These are phyloP conservation scores for Pristionchus exspectatus DNA, from an alignment of 2,888 invertebrate genomes.

Conservation along the genomic window DNA sequence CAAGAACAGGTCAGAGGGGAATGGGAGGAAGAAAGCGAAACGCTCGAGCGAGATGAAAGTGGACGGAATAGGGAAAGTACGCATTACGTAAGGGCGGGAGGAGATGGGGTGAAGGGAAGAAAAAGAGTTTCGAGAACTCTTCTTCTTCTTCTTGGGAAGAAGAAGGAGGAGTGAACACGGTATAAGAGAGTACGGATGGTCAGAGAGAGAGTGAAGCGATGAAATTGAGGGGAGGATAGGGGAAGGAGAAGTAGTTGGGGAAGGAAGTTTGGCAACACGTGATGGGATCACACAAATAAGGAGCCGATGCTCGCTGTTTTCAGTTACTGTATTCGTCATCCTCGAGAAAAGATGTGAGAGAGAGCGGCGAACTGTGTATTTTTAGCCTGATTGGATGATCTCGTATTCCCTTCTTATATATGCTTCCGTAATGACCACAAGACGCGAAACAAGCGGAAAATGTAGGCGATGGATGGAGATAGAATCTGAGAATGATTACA, in stretches of 20 bases:
- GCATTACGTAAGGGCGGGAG: constrained; percentile 31
- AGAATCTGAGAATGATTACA: not conserved
- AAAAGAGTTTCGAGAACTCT: constrained; percentile 12
- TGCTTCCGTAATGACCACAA: not conserved
- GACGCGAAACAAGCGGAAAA: not conserved
- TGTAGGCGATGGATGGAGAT: not conserved
- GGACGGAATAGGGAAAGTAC: constrained; percentile 40
- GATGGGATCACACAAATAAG: constrained; percentile 49
- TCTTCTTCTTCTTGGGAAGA: too few species aligned
- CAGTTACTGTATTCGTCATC: constrained; percentile 32
- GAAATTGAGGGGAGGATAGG: not conserved
- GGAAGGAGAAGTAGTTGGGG: not conserved
- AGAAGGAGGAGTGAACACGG: constrained; percentile 10
- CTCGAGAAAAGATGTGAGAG: not conserved
- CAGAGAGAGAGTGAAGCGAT: constrained; percentile 18
- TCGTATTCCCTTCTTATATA: not conserved
- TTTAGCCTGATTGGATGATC: not conserved
- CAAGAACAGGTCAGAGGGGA: constrained; percentile 42
- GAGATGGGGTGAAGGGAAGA: not conserved
- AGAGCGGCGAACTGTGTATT: not conserved
- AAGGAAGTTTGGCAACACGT: constrained; percentile 27
- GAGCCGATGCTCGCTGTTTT: constrained; percentile 1
- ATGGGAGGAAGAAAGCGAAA: constrained; percentile 35
- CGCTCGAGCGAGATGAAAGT: constrained; percentile 33
- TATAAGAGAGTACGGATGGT: constrained; percentile 7